Evolutionary conservation across 1,140 invertebrate genomes (phyloP), one percentile per base, ranked within the genome.

Genomic region (Adelges cooleyi): DNA sequence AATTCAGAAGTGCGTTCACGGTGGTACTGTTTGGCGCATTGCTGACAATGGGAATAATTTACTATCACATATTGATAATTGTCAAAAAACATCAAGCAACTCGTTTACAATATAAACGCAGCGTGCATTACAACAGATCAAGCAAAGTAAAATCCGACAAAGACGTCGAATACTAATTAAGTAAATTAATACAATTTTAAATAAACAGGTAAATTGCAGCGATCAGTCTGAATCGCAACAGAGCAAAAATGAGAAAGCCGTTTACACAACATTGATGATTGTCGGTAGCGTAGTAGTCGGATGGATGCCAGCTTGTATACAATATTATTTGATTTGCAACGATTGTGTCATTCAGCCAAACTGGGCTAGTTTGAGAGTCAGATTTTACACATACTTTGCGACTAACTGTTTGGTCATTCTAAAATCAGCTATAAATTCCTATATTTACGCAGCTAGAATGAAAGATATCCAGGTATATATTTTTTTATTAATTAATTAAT

Each of bases 401-500:
- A 72, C 68, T 51, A 80, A 82, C 69, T 72, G 74, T 6, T 73
- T 86, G 6, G 73, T 86, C 15, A 78, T 86, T 10, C 70, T 83
- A 15, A 86, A 86, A 70, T 80, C 82, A 18, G 70, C 84, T 9
- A 76, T 80, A 25, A 84, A 86, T 73, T 84, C 84, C 0, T 81
- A 86, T 46, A 85, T 86, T 40, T 87, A 86, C 70, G 82, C 83
- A 3, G 78, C 82, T 2, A 72, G 85, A 50, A 84, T 86, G 78
- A 76, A 78, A 27, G 83, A 86, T 66, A 82, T 84, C 46, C 78
- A 81, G 75, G 80, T 81, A 72, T 53, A 27, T 17, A 38, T 52
- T 52, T 36, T 46, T 18, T n/a, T 20, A n/a, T 44, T 38, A 13
- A 48, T n/a, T 22, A 52, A 22, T 18, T 52, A 15, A 22, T n/a